Evolutionary conservation across 1,140 invertebrate species (phyloP).

Genomic region (Procambarus clarkii): DNA sequence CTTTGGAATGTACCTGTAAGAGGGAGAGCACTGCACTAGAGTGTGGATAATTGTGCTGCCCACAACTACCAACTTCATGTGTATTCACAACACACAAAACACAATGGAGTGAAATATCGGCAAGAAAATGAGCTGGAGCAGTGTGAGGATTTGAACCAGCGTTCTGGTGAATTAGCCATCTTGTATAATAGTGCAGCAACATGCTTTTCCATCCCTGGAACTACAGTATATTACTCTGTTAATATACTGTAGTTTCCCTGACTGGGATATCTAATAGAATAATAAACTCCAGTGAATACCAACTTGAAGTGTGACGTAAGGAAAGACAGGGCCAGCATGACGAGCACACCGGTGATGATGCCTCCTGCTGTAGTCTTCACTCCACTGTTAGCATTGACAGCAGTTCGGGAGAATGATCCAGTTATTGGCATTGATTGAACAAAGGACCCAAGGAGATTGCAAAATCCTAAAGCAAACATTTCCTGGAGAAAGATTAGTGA

Average conservation of each 20-base stretch:
- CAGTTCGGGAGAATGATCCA: constrained; percentile 92
- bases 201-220: no score
- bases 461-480: constrained; percentile 87
- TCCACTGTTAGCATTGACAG: constrained; percentile 95
- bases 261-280: background rate
- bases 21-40: background rate
- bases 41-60: no score
- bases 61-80: no score
- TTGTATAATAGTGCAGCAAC: no score
- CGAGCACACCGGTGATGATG: constrained; percentile 87
- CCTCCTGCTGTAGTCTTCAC: constrained; percentile 93
- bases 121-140: no score
- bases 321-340: constrained; percentile 85
- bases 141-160: no score
- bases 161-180: no score
- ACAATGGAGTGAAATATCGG: no score
- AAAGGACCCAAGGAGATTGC: constrained; percentile 93
- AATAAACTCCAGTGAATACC: background rate
- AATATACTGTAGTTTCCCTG: no score
- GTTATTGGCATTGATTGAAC: constrained; percentile 94
- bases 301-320: constrained; percentile 87
- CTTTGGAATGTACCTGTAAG: constrained; percentile 87
- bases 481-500: constrained; percentile 80
- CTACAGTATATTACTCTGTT: no score
- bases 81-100: no score